Evolutionary conservation across 2,888 invertebrate genomes (phyloP).

Genomic region (Cephus pulcher): DNA sequence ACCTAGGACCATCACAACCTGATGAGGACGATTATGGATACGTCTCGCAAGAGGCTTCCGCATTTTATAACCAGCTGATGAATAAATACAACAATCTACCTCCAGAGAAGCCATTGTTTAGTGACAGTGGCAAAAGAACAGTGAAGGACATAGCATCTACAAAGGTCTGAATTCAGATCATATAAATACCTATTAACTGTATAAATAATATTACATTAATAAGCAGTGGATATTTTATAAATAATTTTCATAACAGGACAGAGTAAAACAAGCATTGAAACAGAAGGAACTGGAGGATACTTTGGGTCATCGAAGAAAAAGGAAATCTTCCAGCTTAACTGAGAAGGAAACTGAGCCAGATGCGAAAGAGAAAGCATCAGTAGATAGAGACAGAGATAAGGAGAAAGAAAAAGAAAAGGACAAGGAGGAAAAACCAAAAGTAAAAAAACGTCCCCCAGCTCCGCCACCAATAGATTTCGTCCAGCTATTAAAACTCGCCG

Average conservation of each 20-base stretch:
- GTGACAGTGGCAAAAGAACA: conserved; percentile 68
- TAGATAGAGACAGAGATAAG: conserved; percentile 48
- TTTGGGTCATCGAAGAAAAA: conserved; percentile 75
- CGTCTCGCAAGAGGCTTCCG: conserved; percentile 85
- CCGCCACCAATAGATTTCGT: conserved; percentile 85
- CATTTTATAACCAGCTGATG: conserved; percentile 86
- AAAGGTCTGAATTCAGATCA: conserved; percentile 56
- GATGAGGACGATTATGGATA: conserved; percentile 94
- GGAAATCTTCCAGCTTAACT: conserved; percentile 57
- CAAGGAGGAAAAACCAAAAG: conserved; percentile 70
- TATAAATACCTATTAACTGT: background rate
- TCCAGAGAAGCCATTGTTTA: conserved; percentile 77
- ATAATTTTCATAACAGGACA: conserved; percentile 61
- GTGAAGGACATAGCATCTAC: conserved; percentile 68
- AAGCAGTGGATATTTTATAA: background rate
- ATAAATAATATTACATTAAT: background rate
- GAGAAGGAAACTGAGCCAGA: conserved; percentile 63
- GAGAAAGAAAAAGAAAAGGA: conserved; percentile 56
- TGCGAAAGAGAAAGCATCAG: conserved; percentile 60
- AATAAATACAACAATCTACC: conserved; percentile 82
- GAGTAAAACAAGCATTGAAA: conserved; percentile 81
- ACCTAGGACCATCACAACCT: conserved; percentile 77
- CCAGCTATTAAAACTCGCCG: conserved; percentile 83
- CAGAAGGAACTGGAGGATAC: conserved; percentile 79
- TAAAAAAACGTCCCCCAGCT: conserved; percentile 69